Evolutionary conservation across 1,140 invertebrate species (phyloP).

Genomic region (Phymorhynchus buccinoides): DNA sequence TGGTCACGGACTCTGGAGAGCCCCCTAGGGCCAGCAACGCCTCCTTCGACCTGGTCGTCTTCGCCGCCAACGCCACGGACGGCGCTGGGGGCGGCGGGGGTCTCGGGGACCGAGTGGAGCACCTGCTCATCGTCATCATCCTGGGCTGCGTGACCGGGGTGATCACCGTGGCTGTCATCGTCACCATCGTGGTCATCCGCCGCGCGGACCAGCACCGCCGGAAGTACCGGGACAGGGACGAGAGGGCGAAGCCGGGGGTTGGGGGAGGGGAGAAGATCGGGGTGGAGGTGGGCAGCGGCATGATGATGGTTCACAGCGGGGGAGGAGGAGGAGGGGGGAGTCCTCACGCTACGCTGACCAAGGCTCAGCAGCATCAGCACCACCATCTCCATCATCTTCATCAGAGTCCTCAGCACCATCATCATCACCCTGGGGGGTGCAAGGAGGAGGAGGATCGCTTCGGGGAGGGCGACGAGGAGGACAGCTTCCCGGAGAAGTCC

Average conservation of each 20-base stretch:
- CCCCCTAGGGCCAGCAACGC: slow-evolving; percentile 40
- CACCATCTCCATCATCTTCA: slow-evolving; percentile 22
- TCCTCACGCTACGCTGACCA: slow-evolving; percentile 23
- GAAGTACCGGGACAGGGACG: slow-evolving; percentile 22
- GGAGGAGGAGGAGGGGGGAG: too few species aligned
- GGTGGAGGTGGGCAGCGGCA: slow-evolving; percentile 26
- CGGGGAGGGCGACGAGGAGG: slow-evolving; percentile 32
- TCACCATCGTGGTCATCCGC: slow-evolving; percentile 48
- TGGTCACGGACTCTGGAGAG: slow-evolving; percentile 43
- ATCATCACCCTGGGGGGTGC: neutral
- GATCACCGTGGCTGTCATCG: slow-evolving; percentile 51
- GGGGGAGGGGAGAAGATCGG: slow-evolving; percentile 4
- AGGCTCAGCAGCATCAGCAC: neutral
- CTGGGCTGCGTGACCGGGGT: slow-evolving; percentile 48
- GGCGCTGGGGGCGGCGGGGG: slow-evolving; percentile 4
- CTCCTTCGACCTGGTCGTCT: slow-evolving; percentile 44
- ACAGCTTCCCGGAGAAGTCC: slow-evolving; percentile 41
- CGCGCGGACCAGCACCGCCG: slow-evolving; percentile 39
- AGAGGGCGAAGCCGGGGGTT: slow-evolving; percentile 30
- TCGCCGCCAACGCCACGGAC: slow-evolving; percentile 44
- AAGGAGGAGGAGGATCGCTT: too few species aligned
- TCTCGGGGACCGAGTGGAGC: slow-evolving; percentile 38
- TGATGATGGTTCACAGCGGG: slow-evolving; percentile 45
- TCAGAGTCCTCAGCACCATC: slow-evolving; percentile 2
- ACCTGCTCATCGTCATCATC: slow-evolving; percentile 50